phyloP scores from a whole-genome alignment of 2,797 vertebrate genomes.

The Huso huso region DNA sequence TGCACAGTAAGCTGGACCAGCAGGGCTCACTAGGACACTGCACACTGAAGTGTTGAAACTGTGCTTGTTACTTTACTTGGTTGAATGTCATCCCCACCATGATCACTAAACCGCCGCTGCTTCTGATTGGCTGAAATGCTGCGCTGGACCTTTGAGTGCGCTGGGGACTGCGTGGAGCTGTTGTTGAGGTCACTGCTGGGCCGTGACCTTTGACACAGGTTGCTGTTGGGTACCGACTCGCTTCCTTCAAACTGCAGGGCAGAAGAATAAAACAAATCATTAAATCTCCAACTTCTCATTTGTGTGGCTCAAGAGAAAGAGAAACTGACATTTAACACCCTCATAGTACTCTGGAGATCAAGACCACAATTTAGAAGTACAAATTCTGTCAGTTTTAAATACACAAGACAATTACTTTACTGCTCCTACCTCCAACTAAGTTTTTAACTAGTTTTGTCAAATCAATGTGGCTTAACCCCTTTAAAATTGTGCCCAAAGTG shows the following conservation, averaged over 20 bases:
- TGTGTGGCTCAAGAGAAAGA: no score
- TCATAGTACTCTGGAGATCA: no score
- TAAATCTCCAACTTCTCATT: no score
- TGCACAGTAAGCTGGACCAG: slow-evolving; percentile 23
- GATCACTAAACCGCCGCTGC: slow-evolving; percentile 75
- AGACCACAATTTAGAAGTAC: no score
- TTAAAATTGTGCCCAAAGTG: no score
- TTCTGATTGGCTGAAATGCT: slow-evolving; percentile 95
- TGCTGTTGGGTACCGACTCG: slow-evolving; percentile 78
- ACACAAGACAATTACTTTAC: no score
- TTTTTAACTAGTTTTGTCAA: no score
- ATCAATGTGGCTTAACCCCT: no score
- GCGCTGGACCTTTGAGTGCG: slow-evolving; percentile 92
- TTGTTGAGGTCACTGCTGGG: slow-evolving; percentile 96
- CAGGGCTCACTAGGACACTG: slow-evolving; percentile 41
- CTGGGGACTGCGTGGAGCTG: slow-evolving; percentile 88
- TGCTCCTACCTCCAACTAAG: no score
- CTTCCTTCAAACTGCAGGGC: slow-evolving; percentile 80
- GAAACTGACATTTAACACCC: no score
- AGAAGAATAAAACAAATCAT: no score
- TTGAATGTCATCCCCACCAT: slow-evolving; percentile 66
- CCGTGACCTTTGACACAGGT: slow-evolving; percentile 81
- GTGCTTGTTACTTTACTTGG: slow-evolving; percentile 55
- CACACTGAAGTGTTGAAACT: slow-evolving; percentile 52
- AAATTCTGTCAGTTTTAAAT: no score